Evolutionary conservation across 2,113 vertebrate genomes (phyloP).

Genomic region (Pollachius pollachius): DNA sequence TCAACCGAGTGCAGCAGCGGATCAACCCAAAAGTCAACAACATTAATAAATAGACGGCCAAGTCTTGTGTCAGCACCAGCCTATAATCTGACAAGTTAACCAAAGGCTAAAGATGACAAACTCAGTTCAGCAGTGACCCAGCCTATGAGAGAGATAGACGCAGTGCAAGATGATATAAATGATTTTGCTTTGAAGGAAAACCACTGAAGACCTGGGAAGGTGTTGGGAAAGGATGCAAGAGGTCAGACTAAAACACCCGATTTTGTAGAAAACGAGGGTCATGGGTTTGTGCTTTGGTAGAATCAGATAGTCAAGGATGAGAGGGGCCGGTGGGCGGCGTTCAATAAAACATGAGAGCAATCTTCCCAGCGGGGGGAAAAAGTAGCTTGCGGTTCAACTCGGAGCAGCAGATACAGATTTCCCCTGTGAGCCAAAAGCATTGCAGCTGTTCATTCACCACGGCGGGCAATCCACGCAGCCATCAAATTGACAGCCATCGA

Average conservation of each 20-base stretch:
- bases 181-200: conserved; percentile 33
- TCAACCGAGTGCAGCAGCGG: not conserved
- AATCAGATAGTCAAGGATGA: conserved; percentile 69
- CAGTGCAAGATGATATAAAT: conserved; percentile 50
- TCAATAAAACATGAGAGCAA: conserved; percentile 76
- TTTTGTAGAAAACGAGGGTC: conserved; percentile 61
- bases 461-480: conserved; percentile 43
- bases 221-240: conserved; percentile 56
- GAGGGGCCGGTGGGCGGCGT: conserved; percentile 53
- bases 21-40: not conserved
- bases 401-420: conserved; percentile 66
- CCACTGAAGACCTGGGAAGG: conserved; percentile 50
- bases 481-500: conserved; percentile 51
- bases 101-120: conserved; percentile 22
- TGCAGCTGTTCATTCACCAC: conserved; percentile 52
- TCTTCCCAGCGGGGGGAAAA: conserved; percentile 66
- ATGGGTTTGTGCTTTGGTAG: conserved; percentile 52
- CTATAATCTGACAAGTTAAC: too few relatives aligned
- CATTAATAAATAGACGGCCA: conserved; percentile 3
- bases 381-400: conserved; percentile 45
- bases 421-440: conserved; percentile 61
- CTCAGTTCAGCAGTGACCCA: conserved; percentile 37
- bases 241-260: conserved; percentile 64
- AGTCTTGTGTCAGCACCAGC: too few relatives aligned
- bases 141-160: conserved; percentile 48